Evolutionary conservation across 2,113 vertebrate species (phyloP).

Genomic region (Silurus meridionalis): DNA sequence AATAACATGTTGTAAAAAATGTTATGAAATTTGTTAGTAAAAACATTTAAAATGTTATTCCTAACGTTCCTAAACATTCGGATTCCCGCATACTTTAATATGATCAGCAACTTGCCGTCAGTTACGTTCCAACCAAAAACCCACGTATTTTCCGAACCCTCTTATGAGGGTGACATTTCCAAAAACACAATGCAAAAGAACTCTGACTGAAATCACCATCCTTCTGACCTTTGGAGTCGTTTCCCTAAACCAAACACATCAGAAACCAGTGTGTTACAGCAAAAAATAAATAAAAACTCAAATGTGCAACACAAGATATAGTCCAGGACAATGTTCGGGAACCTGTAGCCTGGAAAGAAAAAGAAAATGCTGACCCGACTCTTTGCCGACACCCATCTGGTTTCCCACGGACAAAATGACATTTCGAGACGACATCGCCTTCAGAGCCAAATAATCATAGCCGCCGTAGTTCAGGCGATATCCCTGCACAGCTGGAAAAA

Average conservation of each 20-base stretch:
- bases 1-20: too few relatives aligned
- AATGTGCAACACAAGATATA: neutral
- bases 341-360: neutral
- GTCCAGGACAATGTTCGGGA: neutral
- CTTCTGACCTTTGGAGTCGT: neutral
- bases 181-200: neutral
- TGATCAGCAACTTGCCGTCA: too few relatives aligned
- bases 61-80: too few relatives aligned
- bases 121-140: too few relatives aligned
- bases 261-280: neutral
- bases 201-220: neutral
- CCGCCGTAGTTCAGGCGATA: slow-evolving; percentile 90
- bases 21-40: too few relatives aligned
- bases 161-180: too few relatives aligned
- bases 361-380: slow-evolving; percentile 79
- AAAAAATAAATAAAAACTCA: neutral
- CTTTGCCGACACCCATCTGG: slow-evolving; percentile 98
- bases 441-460: slow-evolving; percentile 94
- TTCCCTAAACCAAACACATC: neutral
- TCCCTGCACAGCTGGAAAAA: slow-evolving; percentile 85
- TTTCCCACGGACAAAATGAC: slow-evolving; percentile 89
- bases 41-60: too few relatives aligned
- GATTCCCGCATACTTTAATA: too few relatives aligned
- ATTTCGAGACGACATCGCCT: slow-evolving; percentile 87
- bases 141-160: too few relatives aligned